Percentiles rank a stretch among this genome's conserved stretches.
phyloP scores from a whole-genome alignment of 2,888 invertebrate species.

The Arctia plantaginis region DNA sequence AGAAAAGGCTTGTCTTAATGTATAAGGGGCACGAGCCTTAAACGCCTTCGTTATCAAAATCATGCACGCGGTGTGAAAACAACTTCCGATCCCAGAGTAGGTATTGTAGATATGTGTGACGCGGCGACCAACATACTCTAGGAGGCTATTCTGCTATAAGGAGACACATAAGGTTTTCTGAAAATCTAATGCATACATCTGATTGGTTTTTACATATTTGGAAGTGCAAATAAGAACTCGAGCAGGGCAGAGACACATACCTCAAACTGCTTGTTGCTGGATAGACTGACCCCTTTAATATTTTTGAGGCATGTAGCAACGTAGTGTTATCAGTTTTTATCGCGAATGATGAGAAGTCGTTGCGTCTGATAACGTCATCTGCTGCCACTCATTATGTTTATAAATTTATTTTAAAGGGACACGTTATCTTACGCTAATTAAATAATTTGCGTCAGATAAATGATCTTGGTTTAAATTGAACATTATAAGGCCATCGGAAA shows the following conservation, averaged over 20 bases:
- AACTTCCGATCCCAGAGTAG: not conserved
- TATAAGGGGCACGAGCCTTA: not conserved
- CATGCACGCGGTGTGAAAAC: not conserved
- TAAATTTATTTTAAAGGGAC: not conserved
- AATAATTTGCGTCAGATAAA: not conserved
- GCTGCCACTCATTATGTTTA: not conserved
- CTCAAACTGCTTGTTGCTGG: not conserved
- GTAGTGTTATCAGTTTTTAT: not conserved
- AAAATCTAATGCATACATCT: not conserved
- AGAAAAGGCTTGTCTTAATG: not conserved
- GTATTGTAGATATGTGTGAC: not conserved
- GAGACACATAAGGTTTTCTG: not conserved
- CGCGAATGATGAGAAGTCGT: not conserved
- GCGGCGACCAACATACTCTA: not conserved
- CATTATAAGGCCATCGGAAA: not conserved
- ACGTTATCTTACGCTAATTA: not conserved
- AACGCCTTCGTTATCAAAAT: not conserved
- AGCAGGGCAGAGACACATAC: not conserved
- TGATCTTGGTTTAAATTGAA: not conserved
- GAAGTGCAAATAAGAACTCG: not conserved
- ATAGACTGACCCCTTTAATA: not conserved
- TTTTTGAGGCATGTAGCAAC: not conserved
- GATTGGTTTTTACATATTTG: not conserved
- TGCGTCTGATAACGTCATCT: constrained; percentile 1
- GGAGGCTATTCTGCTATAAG: not conserved